Evolutionary conservation across 2,888 invertebrate species (phyloP).

Genomic region (Limnephilus rhombicus): DNA sequence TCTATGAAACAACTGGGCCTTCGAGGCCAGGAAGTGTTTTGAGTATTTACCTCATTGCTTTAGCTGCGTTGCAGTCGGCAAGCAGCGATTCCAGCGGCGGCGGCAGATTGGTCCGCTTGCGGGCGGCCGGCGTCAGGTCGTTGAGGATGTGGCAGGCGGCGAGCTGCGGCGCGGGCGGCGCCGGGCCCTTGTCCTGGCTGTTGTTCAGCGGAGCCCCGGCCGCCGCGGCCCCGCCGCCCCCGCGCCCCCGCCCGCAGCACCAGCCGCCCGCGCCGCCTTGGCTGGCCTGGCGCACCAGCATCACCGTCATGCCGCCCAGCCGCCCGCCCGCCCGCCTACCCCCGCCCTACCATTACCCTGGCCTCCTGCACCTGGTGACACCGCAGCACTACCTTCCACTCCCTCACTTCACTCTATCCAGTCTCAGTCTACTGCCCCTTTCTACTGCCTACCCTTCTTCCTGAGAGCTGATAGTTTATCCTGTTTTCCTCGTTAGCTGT

Average conservation of each 20-base stretch:
- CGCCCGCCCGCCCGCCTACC: slow-evolving; percentile 66
- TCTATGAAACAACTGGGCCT: no score
- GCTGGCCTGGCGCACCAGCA: slow-evolving; percentile 66
- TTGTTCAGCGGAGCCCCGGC: slow-evolving; percentile 50
- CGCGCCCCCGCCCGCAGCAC: slow-evolving; percentile 77
- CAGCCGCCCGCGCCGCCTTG: slow-evolving; percentile 75
- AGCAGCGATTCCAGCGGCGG: slow-evolving; percentile 69
- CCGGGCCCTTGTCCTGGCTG: slow-evolving; percentile 71
- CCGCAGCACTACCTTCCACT: not conserved
- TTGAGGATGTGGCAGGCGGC: slow-evolving; percentile 79
- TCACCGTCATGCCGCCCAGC: slow-evolving; percentile 65
- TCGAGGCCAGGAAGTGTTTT: no score
- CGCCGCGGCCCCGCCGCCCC: slow-evolving; percentile 78
- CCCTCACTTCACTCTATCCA: not conserved
- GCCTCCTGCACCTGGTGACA: slow-evolving; percentile 25
- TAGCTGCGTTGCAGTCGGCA: slow-evolving; percentile 68
- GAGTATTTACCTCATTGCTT: slow-evolving; percentile 65
- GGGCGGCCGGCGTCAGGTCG: slow-evolving; percentile 67
- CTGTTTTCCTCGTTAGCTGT: not conserved
- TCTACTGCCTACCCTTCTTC: not conserved
- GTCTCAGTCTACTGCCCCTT: not conserved
- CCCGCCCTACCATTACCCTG: slow-evolving; percentile 10
- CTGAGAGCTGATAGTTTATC: not conserved
- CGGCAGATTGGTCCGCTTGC: slow-evolving; percentile 63
- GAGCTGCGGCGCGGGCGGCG: slow-evolving; percentile 75